Evolutionary conservation across 2,797 vertebrate species (phyloP), one percentile per base, ranked within the genome.

Genomic region (Cetoscarus ocellatus): DNA sequence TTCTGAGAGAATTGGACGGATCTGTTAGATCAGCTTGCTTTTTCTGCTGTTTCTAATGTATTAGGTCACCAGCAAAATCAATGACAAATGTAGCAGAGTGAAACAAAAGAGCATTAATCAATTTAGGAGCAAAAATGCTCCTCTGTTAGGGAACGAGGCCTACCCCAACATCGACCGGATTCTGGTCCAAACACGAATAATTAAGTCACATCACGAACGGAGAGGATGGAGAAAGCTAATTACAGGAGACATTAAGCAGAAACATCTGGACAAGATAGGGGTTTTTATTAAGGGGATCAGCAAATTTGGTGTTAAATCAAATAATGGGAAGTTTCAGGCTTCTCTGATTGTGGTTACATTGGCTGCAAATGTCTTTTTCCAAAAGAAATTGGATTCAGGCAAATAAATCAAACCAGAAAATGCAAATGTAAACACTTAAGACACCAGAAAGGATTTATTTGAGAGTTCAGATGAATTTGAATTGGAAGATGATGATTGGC

Each of bases 51-150:
- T 55, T 58, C 35, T 57, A 14, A 54, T 54, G 10, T 9, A 19
- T 62, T 60, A 48, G n/a, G 13, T 52, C n/a, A 43, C 17, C 7
- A 52, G 58, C 27, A 38, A 45, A 53, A 53, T 39, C 61, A 51
- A 17, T 59, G 17, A 8, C 14, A 55, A 9, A 39, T 40, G 12
- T 40, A 71, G 17, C 36, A 48, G 39, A n/a, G 14, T 43, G 5
- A 60, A 69, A 57, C 42, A 60, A 79, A 69, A n/a, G 27, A 36
- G 13, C 12, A 65, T 68, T 44, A 13, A 39, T 13, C 45, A 44
- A 44, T 49, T 57, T 6, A 49, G 7, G 67, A 3, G 14, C 27
- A 9, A 47, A 63, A 52, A 63, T 50, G 3, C 1, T 13, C 15
- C 34, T 53, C n/a, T 11, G 15, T 58, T 55, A 15, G n/a, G 45